Evolutionary conservation across 2,797 vertebrate genomes (phyloP).

Genomic region (Aeoliscus strigatus): DNA sequence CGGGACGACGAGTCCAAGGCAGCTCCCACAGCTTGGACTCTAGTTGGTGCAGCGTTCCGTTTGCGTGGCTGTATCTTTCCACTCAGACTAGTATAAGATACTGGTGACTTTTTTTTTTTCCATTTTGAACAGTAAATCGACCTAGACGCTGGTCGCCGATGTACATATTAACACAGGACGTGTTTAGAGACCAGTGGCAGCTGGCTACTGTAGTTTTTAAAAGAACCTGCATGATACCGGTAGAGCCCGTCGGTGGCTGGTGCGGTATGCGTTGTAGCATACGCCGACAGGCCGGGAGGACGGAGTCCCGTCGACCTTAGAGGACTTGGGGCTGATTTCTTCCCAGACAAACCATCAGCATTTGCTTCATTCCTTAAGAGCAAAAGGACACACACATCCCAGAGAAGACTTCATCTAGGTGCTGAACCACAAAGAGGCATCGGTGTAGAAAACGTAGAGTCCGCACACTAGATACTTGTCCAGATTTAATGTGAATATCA

Average conservation of each 20-base stretch:
- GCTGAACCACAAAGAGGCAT: too few relatives aligned
- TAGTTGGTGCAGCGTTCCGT: conserved; percentile 33
- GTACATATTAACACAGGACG: conserved; percentile 41
- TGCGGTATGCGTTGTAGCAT: conserved; percentile 71
- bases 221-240: conserved; percentile 43
- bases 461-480: too few relatives aligned
- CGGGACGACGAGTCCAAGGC: too few relatives aligned
- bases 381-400: too few relatives aligned
- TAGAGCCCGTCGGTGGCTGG: conserved; percentile 29
- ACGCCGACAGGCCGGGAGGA: conserved; percentile 36
- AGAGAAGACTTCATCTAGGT: too few relatives aligned
- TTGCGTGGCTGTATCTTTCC: conserved; percentile 25
- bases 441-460: too few relatives aligned
- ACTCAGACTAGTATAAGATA: conserved; percentile 16
- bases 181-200: conserved; percentile 39
- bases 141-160: conserved; percentile 40
- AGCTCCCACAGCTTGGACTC: conserved; percentile 21
- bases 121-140: conserved; percentile 27
- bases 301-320: too few relatives aligned
- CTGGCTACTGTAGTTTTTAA: conserved; percentile 33
- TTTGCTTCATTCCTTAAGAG: too few relatives aligned
- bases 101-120: conserved; percentile 29
- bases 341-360: too few relatives aligned
- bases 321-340: too few relatives aligned
- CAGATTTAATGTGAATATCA: too few relatives aligned